Evolutionary conservation across 2,113 vertebrate genomes (phyloP).

Genomic region (Anarhynchus alexandrinus): DNA sequence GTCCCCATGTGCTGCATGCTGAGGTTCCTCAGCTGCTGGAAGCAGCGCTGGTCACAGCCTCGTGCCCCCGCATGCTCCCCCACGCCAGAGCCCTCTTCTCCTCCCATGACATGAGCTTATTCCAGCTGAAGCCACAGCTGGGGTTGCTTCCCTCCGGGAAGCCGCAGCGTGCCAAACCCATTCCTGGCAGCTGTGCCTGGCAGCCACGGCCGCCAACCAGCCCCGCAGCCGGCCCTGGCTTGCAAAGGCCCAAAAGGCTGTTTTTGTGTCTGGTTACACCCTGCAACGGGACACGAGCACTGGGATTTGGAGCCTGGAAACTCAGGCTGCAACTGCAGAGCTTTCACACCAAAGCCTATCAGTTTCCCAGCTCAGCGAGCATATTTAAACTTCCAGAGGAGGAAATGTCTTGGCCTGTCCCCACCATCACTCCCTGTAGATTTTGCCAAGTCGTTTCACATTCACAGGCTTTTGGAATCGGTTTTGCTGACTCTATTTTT

Average conservation of each 20-base stretch:
- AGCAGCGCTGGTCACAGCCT: not conserved
- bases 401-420: not conserved
- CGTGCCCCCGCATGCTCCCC: not conserved
- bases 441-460: not conserved
- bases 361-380: not conserved
- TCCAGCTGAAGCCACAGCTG: not conserved
- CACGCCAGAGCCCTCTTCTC: not conserved
- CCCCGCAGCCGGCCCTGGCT: not conserved
- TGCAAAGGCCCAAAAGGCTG: not conserved
- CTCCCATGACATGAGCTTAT: not conserved
- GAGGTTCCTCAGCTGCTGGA: not conserved
- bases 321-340: not conserved
- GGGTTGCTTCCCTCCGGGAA: not conserved
- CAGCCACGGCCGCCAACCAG: not conserved
- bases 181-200: not conserved
- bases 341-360: not conserved
- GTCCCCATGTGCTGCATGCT: accelerated
- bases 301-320: not conserved
- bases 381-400: not conserved
- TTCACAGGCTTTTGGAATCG: not conserved
- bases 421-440: not conserved
- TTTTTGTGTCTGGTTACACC: not conserved
- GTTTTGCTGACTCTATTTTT: not conserved
- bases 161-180: not conserved
- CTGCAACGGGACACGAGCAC: not conserved